Percentiles rank a stretch among this genome's conserved stretches.
Conservation (phyloP, 2,888 invertebrate species). For the Ichneumoninae sp. region DNA sequence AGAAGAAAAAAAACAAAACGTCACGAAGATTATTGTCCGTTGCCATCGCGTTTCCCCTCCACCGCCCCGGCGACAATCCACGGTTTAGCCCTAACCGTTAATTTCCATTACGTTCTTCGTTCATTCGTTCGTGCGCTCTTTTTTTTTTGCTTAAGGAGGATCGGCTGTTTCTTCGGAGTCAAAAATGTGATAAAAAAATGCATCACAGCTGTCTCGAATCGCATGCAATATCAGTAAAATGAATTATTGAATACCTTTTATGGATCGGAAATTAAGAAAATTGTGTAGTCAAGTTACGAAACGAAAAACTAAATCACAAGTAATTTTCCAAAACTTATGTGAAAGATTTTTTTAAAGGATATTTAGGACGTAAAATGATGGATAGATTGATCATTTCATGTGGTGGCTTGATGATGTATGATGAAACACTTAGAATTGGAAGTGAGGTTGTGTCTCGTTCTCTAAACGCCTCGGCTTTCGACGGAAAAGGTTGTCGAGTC, state of each 20-base stretch:
- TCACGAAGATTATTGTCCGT: conserved; percentile 56
- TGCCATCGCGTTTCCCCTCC: neutral
- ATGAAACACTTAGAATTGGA: too few relatives aligned
- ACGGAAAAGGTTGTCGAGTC: too few relatives aligned
- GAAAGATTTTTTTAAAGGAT: too few relatives aligned
- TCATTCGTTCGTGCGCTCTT: conserved; percentile 18
- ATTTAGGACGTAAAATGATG: too few relatives aligned
- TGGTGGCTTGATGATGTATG: too few relatives aligned
- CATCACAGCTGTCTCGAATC: too few relatives aligned
- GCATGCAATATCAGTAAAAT: neutral
- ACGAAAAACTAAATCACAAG: neutral
- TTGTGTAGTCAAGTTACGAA: too few relatives aligned
- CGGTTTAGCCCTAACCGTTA: conserved; percentile 49
- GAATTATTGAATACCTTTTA: neutral
- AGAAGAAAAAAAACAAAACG: conserved; percentile 41
- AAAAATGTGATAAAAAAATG: too few relatives aligned
- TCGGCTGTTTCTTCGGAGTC: neutral
- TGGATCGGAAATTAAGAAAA: too few relatives aligned
- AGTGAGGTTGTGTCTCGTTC: too few relatives aligned
- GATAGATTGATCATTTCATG: too few relatives aligned
- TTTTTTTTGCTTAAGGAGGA: neutral
- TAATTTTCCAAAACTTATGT: neutral
- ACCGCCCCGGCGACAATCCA: conserved; percentile 4
- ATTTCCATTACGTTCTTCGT: conserved; percentile 52
- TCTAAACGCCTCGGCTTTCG: too few relatives aligned